Conservation (phyloP, 1,140 invertebrate genomes). For the Berghia stephanieae region DNA sequence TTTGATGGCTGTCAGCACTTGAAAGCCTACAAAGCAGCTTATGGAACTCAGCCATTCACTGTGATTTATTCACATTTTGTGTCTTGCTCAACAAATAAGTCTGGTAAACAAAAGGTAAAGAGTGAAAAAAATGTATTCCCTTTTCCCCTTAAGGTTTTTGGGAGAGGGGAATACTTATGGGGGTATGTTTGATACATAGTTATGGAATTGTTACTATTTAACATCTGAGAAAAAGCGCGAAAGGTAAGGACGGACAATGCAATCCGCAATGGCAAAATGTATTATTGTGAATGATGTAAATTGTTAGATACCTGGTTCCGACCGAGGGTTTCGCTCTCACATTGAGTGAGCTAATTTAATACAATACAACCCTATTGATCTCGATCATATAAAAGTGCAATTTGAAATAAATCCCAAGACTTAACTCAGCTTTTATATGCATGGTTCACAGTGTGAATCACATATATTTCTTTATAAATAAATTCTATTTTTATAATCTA, state of each 20-base stretch:
- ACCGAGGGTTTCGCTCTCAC: too few species aligned
- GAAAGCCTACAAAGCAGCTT: slow-evolving; percentile 79
- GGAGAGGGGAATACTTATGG: too few species aligned
- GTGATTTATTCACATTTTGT: slow-evolving; percentile 82
- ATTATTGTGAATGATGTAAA: background rate
- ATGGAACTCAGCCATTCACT: slow-evolving; percentile 79
- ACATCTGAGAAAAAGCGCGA: background rate
- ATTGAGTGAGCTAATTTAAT: too few species aligned
- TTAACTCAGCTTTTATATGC: too few species aligned
- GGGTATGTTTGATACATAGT: background rate
- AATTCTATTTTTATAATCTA: too few species aligned
- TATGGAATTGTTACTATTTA: background rate
- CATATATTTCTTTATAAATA: too few species aligned
- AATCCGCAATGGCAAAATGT: background rate
- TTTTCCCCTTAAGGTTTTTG: too few species aligned
- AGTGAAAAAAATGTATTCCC: slow-evolving; percentile 25
- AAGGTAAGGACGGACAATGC: background rate
- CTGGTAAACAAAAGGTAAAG: slow-evolving; percentile 76
- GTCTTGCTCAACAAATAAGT: slow-evolving; percentile 76
- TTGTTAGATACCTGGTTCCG: background rate
- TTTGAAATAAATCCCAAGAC: too few species aligned
- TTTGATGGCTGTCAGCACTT: slow-evolving; percentile 77
- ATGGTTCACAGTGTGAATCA: too few species aligned
- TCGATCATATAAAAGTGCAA: too few species aligned
- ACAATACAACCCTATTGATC: too few species aligned